Evolutionary conservation across 2,113 vertebrate genomes (phyloP), one percentile per base, ranked within the genome.

Genomic region (Galeopterus variegatus): DNA sequence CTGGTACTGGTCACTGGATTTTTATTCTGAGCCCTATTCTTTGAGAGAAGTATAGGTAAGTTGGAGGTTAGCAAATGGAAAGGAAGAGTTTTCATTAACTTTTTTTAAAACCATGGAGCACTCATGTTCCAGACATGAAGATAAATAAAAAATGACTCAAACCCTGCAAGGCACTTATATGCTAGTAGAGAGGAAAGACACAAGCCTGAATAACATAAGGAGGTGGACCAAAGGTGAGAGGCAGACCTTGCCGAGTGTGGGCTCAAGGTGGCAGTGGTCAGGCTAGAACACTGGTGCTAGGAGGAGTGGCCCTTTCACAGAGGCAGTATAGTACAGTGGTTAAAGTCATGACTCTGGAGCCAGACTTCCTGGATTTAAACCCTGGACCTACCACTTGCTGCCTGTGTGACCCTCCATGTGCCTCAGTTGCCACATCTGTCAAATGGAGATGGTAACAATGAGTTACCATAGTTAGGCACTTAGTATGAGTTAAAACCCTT

Each of bases 391-490:
- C 26, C 0, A 23, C 73, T 75, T 73, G 77, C 41, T 90, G 18
- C 75, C 69, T 95, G 2, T 70, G 81, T 96, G 52, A 84, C 33
- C 45, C 31, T 65, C 60, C 94, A 52, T 85, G 67, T 81, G 76
- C 76, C 41, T 41, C 50, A n/a, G 33, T 23, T 84, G 45, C 28
- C 26, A 54, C 56, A 60, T 26, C 54, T 94, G 5, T 77, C 52
- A 73, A 33, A 52, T 24, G 58, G 15, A 77, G 26, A 14, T n/a
- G n/a, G 72, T 52, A 90, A 70, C 13, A 67, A 65, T 17, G 54
- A 93, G 9, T 9, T 36, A 56, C 13, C n/a, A 70, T 1, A 58
- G 23, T 17, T n/a, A 65, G 14, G 6, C 72, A 84, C 33, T 50
- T 41, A 26, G 6, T 23, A 45, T 21, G 93, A 54, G 24, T 45